A percentile compares a stretch with the other conserved stretches of the same genome.
phyloP scores from a whole-genome alignment of 1,140 invertebrate species.

The Aporrectodea caliginosa region DNA sequence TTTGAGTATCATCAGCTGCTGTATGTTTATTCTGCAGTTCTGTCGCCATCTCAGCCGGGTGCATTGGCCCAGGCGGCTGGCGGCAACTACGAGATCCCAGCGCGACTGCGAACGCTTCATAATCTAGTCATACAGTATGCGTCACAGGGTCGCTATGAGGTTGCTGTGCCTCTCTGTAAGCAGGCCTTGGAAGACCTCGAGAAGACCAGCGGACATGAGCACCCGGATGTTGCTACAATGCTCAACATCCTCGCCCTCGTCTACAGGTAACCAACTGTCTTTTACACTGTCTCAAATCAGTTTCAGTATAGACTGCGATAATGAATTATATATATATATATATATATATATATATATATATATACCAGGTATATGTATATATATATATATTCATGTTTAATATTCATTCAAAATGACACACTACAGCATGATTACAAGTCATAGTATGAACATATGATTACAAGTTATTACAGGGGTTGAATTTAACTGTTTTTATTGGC shows the following conservation, averaged over 20 bases:
- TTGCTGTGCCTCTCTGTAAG: conserved; percentile 97
- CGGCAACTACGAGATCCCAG: conserved; percentile 61
- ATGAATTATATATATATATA: not conserved
- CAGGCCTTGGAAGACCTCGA: conserved; percentile 98
- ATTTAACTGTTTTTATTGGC: too few species aligned
- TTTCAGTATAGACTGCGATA: not conserved
- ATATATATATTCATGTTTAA: too few species aligned
- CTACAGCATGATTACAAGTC: too few species aligned
- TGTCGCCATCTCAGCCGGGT: too few species aligned
- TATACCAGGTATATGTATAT: too few species aligned
- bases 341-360: too few species aligned
- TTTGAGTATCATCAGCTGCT: too few species aligned
- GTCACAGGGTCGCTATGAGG: conserved; percentile 88
- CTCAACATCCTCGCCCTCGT: conserved; percentile 97
- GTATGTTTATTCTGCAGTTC: too few species aligned
- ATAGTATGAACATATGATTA: too few species aligned
- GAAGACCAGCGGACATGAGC: conserved; percentile 95
- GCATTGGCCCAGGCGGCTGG: conserved; percentile 38
- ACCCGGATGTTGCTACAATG: conserved; percentile 99
- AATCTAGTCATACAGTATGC: conserved; percentile 93
- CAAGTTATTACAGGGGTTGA: too few species aligned
- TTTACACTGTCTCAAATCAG: conserved; percentile 1
- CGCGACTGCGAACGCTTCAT: conserved; percentile 53
- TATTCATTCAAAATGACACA: too few species aligned
- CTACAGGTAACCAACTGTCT: conserved; percentile 86